Evolutionary conservation across 2,888 invertebrate species (phyloP), one percentile per base, ranked within the genome.

Genomic region (Drosophila longiperda): DNA sequence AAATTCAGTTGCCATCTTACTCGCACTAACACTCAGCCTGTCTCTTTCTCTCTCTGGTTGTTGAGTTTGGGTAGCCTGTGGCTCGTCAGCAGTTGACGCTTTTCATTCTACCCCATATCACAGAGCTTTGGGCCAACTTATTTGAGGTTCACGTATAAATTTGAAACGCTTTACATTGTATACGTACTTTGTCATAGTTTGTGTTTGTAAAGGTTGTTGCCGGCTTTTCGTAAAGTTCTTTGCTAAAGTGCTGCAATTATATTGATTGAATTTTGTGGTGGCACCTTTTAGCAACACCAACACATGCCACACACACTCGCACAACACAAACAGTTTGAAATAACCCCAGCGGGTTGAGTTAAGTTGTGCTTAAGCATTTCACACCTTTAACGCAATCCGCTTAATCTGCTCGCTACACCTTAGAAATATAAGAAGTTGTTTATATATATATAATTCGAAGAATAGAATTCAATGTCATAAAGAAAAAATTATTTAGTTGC

Each of bases 221-320:
- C 67, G 57, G 65, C 70, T 63, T 65, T 55, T 53, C 60, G 62
- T 53, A 62, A 76, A 76, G 83, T 85, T 83, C 80, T 75, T 72
- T 74, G 66, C 83, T 82, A 80, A 85, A 85, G 84, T 85, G 86
- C 85, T 76, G 86, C 86, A 86, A 86, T 83, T 87, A 86, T 85
- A 87, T 86, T 86, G 86, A 86, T 86, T 86, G 87, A 85, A 86
- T 87, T 86, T 83, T 83, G 82, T 70, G 83, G 82, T 64, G 65
- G 45, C 65, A 64, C 74, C 74, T 77, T 74, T 66, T 26, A 64
- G 58, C 62, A 75, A 59, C 55, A 49, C 40, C 23, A 26, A 7
- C 49, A 5, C 26, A 12, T 59, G 52, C 32, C 60, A 42, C 38
- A 23, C n/a, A 54, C 26, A n/a, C 36, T 33, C 26, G 32, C 53